Percentiles rank a stretch among this genome's conserved stretches.
phyloP scores from a whole-genome alignment of 2,113 vertebrate genomes.

The Hyla sarda region DNA sequence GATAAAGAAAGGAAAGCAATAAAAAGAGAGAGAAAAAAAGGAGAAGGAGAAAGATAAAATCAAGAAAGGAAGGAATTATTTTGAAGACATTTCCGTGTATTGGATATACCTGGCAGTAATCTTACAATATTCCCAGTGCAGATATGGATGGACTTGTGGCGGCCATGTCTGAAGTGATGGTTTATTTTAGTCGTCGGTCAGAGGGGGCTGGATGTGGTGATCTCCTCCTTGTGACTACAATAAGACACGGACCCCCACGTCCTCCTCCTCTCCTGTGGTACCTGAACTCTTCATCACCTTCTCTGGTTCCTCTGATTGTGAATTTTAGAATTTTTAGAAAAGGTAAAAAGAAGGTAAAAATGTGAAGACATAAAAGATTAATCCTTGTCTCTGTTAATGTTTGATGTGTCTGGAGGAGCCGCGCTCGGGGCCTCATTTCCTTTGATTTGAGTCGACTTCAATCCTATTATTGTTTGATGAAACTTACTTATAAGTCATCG shows the following conservation, averaged over 20 bases:
- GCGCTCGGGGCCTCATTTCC: constrained; percentile 10
- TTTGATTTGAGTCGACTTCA: constrained; percentile 37
- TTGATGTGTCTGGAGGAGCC: constrained; percentile 32
- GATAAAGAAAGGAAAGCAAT: not conserved
- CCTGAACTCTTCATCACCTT: not conserved
- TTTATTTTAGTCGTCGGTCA: not conserved
- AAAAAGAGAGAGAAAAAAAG: too few species aligned
- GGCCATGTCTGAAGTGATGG: not conserved
- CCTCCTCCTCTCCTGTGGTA: not conserved
- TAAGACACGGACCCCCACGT: not conserved
- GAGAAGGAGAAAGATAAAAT: too few species aligned
- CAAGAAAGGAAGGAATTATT: too few species aligned
- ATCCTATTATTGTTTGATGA: constrained; percentile 46
- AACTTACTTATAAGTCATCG: constrained; percentile 39
- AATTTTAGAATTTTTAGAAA: constrained; percentile 12
- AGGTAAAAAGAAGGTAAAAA: not conserved
- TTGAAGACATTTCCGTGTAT: too few species aligned
- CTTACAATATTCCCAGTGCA: not conserved
- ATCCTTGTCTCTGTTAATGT: constrained; percentile 2
- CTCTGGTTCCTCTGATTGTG: not conserved
- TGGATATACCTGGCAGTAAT: too few species aligned
- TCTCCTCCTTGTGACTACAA: not conserved
- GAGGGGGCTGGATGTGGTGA: not conserved
- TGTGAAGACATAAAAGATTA: constrained; percentile 13
- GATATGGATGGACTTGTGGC: not conserved